Evolutionary conservation across 2,888 invertebrate genomes (phyloP).

Genomic region (Rhagophthalmus giganteus): DNA sequence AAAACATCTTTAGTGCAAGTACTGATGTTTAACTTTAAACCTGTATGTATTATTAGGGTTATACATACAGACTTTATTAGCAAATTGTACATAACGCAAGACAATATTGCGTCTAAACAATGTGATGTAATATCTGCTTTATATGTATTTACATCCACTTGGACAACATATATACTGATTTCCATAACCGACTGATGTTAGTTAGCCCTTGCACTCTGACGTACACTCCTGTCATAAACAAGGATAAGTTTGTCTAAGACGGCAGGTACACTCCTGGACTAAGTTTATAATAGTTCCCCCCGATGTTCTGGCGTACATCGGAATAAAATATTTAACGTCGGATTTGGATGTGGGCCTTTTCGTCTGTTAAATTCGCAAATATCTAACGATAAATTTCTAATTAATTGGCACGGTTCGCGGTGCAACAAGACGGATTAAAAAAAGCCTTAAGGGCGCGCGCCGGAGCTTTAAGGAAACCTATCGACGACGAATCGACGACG

Average conservation of each 20-base stretch:
- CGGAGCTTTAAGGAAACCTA: no score
- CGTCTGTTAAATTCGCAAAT: neutral
- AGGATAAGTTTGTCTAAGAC: neutral
- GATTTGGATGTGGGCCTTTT: neutral
- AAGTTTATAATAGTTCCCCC: neutral
- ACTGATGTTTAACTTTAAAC: neutral
- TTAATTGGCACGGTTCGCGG: no score
- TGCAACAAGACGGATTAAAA: no score
- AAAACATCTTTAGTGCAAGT: no score
- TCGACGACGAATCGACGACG: conserved; percentile 1
- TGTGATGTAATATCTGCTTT: conserved; percentile 36
- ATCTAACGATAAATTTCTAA: no score
- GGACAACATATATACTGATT: conserved; percentile 46
- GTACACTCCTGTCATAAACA: neutral
- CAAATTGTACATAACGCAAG: neutral
- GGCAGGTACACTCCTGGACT: neutral
- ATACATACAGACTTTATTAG: no score
- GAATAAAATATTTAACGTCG: neutral
- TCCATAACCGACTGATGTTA: conserved; percentile 53
- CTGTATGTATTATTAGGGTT: no score
- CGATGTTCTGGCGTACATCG: neutral
- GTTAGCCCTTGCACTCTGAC: conserved; percentile 29
- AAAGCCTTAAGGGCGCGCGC: no score
- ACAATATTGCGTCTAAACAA: conserved; percentile 8
- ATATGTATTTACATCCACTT: conserved; percentile 36